Conservation (phyloP, 2,888 invertebrate species). For the Cantharis nigra region DNA sequence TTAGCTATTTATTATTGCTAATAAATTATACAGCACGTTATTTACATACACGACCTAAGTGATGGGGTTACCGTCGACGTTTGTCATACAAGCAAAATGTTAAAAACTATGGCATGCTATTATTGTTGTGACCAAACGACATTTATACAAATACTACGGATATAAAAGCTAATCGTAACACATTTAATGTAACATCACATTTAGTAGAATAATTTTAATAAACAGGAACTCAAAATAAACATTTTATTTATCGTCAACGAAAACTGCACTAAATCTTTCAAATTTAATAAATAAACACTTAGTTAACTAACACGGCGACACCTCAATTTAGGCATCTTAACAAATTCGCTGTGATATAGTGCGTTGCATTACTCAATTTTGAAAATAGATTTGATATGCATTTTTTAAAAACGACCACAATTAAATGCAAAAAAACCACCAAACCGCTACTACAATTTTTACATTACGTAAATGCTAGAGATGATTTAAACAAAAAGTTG, state of each 20-base stretch:
- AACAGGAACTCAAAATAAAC: not conserved
- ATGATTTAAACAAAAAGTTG: not conserved
- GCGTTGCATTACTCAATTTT: not conserved
- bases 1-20: conserved; percentile 40
- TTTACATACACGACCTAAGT: conserved; percentile 21
- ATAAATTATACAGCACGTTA: conserved; percentile 25
- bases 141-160: conserved; percentile 18
- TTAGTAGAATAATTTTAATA: conserved; percentile 13
- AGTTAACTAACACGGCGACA: not conserved
- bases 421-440: not conserved
- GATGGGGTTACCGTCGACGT: conserved; percentile 12
- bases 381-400: not conserved
- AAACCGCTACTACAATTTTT: not conserved
- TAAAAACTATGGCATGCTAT: not conserved
- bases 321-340: not conserved
- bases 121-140: conserved; percentile 12
- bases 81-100: not conserved
- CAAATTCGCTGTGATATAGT: not conserved
- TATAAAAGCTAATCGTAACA: conserved; percentile 19
- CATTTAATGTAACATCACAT: conserved; percentile 23
- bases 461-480: not conserved
- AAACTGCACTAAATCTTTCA: not conserved
- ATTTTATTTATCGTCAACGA: not conserved
- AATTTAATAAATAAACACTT: not conserved
- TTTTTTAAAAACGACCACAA: not conserved